Evolutionary conservation across 2,113 vertebrate genomes (phyloP).

Genomic region (Leuciscus idus): DNA sequence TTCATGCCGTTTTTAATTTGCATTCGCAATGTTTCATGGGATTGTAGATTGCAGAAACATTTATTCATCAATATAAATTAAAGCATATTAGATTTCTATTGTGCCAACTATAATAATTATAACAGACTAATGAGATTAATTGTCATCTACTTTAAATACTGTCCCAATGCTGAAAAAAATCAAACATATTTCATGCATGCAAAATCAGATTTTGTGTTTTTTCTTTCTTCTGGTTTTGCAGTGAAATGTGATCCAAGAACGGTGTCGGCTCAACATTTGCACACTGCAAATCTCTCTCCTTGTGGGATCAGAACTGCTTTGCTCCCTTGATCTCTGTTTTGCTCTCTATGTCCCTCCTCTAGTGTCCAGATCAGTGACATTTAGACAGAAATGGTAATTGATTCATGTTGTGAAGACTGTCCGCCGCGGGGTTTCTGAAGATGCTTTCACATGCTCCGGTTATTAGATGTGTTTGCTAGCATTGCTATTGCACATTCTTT

Average conservation of each 20-base stretch:
- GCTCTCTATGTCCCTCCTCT: background rate
- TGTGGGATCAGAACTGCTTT: slow-evolving; percentile 2
- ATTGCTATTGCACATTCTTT: background rate
- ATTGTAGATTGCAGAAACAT: background rate
- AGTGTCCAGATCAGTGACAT: slow-evolving; percentile 41
- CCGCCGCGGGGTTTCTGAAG: background rate
- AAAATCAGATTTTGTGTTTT: background rate
- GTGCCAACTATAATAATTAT: background rate
- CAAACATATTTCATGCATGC: background rate
- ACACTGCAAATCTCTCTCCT: background rate
- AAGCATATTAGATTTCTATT: background rate
- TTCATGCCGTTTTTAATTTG: too few species aligned
- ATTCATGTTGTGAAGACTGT: background rate
- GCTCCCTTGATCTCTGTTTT: slow-evolving; percentile 21
- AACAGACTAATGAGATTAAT: background rate
- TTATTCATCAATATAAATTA: background rate
- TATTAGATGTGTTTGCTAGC: background rate
- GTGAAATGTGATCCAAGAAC: background rate
- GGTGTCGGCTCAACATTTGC: slow-evolving; percentile 3
- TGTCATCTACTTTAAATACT: background rate
- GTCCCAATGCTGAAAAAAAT: background rate
- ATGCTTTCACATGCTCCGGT: background rate
- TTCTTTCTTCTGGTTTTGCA: background rate
- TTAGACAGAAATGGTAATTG: slow-evolving; percentile 40
- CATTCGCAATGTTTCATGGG: too few species aligned